A percentile compares a stretch with the other conserved stretches of the same genome.
phyloP scores from a whole-genome alignment of 2,113 vertebrate species.

The Nannobrachium achirus region DNA sequence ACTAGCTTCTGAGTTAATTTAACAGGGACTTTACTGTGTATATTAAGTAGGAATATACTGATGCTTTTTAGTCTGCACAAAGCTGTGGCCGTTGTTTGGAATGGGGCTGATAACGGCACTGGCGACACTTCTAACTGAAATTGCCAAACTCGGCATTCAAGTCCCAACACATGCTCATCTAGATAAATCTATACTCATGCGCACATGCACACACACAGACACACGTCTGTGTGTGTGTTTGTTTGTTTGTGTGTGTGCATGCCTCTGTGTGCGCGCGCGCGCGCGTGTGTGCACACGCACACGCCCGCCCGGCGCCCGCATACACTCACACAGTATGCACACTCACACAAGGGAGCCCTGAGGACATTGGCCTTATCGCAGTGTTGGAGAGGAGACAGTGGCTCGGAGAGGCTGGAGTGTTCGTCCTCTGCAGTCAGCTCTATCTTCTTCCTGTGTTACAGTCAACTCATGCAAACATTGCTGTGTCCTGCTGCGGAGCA shows the following conservation, averaged over 20 bases:
- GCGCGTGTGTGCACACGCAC: neutral
- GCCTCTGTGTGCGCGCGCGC: no score
- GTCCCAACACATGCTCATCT: conserved; percentile 7
- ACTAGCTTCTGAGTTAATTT: no score
- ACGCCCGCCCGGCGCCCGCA: no score
- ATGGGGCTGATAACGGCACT: conserved; percentile 40
- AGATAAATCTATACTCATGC: neutral
- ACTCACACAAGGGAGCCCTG: neutral
- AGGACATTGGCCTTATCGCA: conserved; percentile 22
- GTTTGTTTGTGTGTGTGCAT: no score
- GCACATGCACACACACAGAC: neutral
- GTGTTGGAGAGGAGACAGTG: conserved; percentile 31
- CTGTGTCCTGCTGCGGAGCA: conserved; percentile 16
- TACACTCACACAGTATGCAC: conserved; percentile 2
- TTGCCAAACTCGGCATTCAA: conserved; percentile 24
- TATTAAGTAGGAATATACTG: no score
- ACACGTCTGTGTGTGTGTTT: neutral
- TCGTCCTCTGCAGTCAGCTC: neutral
- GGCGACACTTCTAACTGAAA: conserved; percentile 30
- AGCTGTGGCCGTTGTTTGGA: conserved; percentile 36
- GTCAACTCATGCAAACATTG: conserved; percentile 27
- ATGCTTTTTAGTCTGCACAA: neutral
- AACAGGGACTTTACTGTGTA: no score
- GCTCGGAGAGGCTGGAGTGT: conserved; percentile 28
- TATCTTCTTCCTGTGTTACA: conserved; percentile 36